phyloP scores from a whole-genome alignment of 2,888 invertebrate genomes.

The Drosophila prolongata region DNA sequence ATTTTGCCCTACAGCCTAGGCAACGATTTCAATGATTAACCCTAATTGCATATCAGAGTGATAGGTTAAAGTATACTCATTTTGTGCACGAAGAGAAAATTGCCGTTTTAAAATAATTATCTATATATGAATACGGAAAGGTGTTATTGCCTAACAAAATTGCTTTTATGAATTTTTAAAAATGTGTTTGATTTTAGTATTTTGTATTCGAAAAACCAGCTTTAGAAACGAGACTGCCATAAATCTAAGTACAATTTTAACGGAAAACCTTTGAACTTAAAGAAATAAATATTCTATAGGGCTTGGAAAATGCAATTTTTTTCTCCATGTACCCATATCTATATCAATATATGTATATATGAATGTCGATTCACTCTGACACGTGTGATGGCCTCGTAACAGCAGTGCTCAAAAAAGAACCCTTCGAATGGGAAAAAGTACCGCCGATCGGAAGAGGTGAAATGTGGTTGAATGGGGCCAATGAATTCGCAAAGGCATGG shows the following conservation, averaged over 20 bases:
- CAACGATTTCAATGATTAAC: slow-evolving; percentile 25
- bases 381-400: slow-evolving; percentile 16
- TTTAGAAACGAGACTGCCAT: too few relatives aligned
- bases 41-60: slow-evolving; percentile 40
- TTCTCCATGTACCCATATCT: slow-evolving; percentile 7
- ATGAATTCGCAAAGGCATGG: slow-evolving; percentile 29
- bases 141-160: too few relatives aligned
- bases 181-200: too few relatives aligned
- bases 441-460: slow-evolving; percentile 32
- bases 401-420: slow-evolving; percentile 26
- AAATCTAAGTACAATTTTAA: too few relatives aligned
- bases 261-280: too few relatives aligned
- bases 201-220: too few relatives aligned
- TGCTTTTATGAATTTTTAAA: too few relatives aligned
- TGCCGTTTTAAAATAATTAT: too few relatives aligned
- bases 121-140: background rate
- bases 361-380: slow-evolving; percentile 19
- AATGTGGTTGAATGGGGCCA: slow-evolving; percentile 50
- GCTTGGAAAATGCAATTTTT: background rate
- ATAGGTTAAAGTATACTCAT: slow-evolving; percentile 16
- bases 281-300: too few relatives aligned
- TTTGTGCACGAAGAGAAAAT: slow-evolving; percentile 3
- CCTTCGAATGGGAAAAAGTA: slow-evolving; percentile 53
- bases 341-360: background rate
- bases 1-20: slow-evolving; percentile 27